Evolutionary conservation across 2,113 vertebrate genomes (phyloP), one percentile per base, ranked within the genome.

Genomic region (Laticauda colubrina): DNA sequence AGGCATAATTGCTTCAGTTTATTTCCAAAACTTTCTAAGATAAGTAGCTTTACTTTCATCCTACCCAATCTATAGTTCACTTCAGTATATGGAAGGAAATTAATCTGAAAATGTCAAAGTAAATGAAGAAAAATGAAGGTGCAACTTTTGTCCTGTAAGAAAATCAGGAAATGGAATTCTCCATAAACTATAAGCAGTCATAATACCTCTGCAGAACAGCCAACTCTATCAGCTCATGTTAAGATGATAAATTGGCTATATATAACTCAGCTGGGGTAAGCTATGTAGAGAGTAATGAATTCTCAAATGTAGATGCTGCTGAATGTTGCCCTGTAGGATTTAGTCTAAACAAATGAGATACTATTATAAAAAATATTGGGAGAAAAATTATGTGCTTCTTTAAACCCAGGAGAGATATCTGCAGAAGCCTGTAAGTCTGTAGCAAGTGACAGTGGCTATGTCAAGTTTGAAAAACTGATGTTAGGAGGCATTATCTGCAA

Each of bases 251-350:
- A 93, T 64, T 21, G 55, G 55, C 81, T 90, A 29, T 88, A 90
- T 86, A 91, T 89, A 9, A 53, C 18, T 14, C 15, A 43, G 29
- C 86, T 81, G 43, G n/a, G 12, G 1, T 12, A 18, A 91, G 57
- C 85, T 94, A 34, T 34, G 64, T 18, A 53, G 75, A 93, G 92
- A 21, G 12, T 69, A 91, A 93, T 93, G 90, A 93, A 91, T 91
- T 55, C 34, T 85, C 87, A 81, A 89, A 90, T 89, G 57, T 75
- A 94, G 91, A 92, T 23, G 24, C 21, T 21, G 61, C 23, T 57
- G 90, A 91, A n/a, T 0, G 87, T 91, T 94, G 9, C 29, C 86
- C 69, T 57, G 85, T 85, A 89, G 92, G 39, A 90, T 59, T 15
- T 92, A 90, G 54, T 88, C 54, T 88, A 93, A 91, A 53, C 10